Percentiles rank a stretch among this genome's conserved stretches.
Evolutionary conservation across 2,113 vertebrate genomes (phyloP).

Genomic region (Hydropotes inermis): DNA sequence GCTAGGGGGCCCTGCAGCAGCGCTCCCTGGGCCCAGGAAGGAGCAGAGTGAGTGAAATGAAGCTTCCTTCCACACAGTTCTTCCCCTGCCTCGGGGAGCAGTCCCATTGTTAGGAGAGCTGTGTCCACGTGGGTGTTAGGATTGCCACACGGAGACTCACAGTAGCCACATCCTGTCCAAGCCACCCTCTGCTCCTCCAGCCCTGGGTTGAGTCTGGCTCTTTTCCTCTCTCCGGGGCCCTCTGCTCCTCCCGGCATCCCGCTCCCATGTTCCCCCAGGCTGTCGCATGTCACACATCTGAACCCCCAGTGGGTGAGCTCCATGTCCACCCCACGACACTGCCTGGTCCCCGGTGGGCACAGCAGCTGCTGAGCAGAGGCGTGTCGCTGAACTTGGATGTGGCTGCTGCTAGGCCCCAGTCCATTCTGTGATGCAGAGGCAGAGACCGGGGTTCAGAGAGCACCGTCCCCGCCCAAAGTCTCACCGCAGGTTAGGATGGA

Average conservation of each 20-base stretch:
- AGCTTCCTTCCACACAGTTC: neutral
- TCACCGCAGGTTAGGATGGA: neutral
- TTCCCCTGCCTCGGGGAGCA: neutral
- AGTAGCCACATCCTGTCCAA: fast-evolving
- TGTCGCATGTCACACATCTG: neutral
- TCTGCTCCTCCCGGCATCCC: neutral
- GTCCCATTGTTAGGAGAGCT: neutral
- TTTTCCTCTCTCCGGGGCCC: neutral
- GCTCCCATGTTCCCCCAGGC: neutral
- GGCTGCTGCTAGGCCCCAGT: neutral
- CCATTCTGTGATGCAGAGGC: neutral
- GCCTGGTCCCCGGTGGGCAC: neutral
- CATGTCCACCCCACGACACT: fast-evolving
- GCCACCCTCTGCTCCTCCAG: neutral
- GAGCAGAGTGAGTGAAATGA: neutral
- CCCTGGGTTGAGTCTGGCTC: neutral
- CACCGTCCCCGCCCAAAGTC: neutral
- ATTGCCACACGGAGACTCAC: too few relatives aligned
- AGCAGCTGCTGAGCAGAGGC: neutral
- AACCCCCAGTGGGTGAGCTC: too few relatives aligned
- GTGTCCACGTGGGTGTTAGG: neutral
- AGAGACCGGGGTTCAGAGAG: neutral
- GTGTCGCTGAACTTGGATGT: neutral
- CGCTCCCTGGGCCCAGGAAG: neutral
- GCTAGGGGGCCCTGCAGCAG: neutral